phyloP scores from a whole-genome alignment of 2,888 invertebrate genomes.

The Pollenia angustigena region DNA sequence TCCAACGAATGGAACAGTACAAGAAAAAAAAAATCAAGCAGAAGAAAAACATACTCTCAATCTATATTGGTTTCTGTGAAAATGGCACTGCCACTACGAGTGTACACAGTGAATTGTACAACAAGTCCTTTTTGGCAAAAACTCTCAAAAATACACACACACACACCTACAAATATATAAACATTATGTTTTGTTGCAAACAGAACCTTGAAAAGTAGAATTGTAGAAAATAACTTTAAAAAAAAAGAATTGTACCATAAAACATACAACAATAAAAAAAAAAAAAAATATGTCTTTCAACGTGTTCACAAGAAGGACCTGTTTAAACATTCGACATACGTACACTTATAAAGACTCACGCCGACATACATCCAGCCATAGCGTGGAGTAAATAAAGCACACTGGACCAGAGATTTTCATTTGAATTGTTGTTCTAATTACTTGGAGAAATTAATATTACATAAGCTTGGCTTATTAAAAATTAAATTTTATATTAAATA shows the following conservation, averaged over 20 bases:
- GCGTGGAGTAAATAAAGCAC: slow-evolving; percentile 12
- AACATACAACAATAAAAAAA: slow-evolving; percentile 28
- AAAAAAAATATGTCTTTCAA: slow-evolving; percentile 37
- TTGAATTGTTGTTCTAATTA: background rate
- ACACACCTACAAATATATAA: background rate
- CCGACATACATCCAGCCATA: slow-evolving; percentile 12
- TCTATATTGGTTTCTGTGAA: slow-evolving; percentile 61
- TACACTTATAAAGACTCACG: slow-evolving; percentile 17
- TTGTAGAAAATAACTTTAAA: slow-evolving; percentile 4
- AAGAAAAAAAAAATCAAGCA: slow-evolving; percentile 39
- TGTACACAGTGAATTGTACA: slow-evolving; percentile 55
- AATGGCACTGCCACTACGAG: slow-evolving; percentile 50
- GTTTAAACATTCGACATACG: slow-evolving; percentile 56
- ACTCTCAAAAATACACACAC: slow-evolving; percentile 19
- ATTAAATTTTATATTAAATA: background rate
- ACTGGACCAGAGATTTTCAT: slow-evolving; percentile 39
- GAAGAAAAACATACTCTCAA: slow-evolving; percentile 66
- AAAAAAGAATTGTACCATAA: slow-evolving; percentile 27
- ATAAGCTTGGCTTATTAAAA: background rate
- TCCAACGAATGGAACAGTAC: slow-evolving; percentile 38
- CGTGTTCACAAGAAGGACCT: slow-evolving; percentile 51
- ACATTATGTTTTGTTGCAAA: slow-evolving; percentile 30
- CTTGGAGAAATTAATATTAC: slow-evolving; percentile 10
- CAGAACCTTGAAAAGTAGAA: slow-evolving; percentile 66
- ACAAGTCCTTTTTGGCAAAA: slow-evolving; percentile 69